These are phyloP conservation scores for Rhamphomyia laevipes DNA, from an alignment of 2,888 invertebrate genomes.

Conservation along the genomic window DNA sequence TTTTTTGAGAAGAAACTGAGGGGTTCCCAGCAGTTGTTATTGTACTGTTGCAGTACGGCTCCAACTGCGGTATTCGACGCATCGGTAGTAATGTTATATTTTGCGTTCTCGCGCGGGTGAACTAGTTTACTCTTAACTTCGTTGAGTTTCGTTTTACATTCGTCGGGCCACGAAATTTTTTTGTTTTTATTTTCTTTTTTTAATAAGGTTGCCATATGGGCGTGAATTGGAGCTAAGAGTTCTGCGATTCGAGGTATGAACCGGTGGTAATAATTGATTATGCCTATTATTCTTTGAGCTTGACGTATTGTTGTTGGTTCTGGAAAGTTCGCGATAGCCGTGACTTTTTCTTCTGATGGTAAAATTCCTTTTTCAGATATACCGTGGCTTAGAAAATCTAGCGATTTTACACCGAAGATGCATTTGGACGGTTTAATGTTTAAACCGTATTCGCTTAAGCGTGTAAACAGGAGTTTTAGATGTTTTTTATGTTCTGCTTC, in stretches of 20 bases:
- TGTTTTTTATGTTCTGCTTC: too few species aligned
- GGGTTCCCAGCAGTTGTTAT: constrained; percentile 21
- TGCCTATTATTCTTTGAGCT: constrained; percentile 6
- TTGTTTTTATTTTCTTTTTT: background rate
- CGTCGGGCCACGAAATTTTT: background rate
- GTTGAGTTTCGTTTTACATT: background rate
- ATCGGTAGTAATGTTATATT: background rate
- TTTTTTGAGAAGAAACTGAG: constrained; percentile 28
- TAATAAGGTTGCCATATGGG: too few species aligned
- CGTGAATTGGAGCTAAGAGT: background rate
- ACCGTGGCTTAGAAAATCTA: background rate
- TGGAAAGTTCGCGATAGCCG: constrained; percentile 3
- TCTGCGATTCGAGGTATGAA: constrained; percentile 5
- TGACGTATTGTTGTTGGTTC: background rate
- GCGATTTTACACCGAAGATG: too few species aligned
- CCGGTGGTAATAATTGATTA: constrained; percentile 10
- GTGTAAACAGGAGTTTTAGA: too few species aligned
- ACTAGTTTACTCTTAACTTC: background rate
- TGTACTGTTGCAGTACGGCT: constrained; percentile 26
- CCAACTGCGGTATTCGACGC: constrained; percentile 30
- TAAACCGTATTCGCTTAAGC: too few species aligned
- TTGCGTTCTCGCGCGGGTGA: background rate
- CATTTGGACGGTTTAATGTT: too few species aligned
- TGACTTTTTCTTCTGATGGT: constrained; percentile 5
- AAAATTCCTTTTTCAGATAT: background rate